Evolutionary conservation across 2,797 vertebrate species (phyloP).

Genomic region (Phrynocephalus vlangalii): DNA sequence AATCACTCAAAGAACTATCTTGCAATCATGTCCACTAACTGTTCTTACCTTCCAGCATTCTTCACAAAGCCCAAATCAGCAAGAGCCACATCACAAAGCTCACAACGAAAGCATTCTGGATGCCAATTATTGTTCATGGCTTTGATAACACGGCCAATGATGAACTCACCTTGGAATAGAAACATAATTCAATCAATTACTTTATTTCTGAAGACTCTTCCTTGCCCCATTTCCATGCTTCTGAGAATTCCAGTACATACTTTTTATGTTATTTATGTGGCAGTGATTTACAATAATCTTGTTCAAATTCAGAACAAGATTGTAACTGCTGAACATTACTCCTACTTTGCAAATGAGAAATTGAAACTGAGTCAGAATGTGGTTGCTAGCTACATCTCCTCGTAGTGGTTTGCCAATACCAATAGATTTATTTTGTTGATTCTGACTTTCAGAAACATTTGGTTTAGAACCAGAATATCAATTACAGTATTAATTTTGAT

Average conservation of each 20-base stretch:
- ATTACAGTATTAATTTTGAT: neutral
- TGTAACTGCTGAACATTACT: neutral
- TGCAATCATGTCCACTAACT: neutral
- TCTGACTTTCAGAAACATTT: constrained; percentile 1
- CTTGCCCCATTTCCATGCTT: neutral
- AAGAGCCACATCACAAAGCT: constrained; percentile 77
- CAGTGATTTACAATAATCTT: neutral
- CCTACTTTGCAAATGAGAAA: constrained; percentile 5
- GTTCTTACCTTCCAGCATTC: constrained; percentile 80
- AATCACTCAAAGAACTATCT: neutral
- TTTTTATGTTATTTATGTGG: neutral
- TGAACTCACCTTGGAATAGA: constrained; percentile 77
- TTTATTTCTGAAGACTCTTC: neutral
- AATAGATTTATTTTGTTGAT: neutral
- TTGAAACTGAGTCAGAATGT: neutral
- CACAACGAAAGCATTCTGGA: constrained; percentile 81
- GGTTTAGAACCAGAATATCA: neutral
- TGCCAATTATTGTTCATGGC: constrained; percentile 85
- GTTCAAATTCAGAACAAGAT: neutral
- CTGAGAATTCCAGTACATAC: neutral
- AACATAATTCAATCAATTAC: constrained; percentile 35
- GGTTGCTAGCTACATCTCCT: neutral
- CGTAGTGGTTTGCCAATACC: neutral
- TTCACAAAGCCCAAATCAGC: constrained; percentile 83
- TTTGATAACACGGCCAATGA: constrained; percentile 83